Evolutionary conservation across 2,113 vertebrate genomes (phyloP), one percentile per base, ranked within the genome.

Genomic region (Alligator sinensis): DNA sequence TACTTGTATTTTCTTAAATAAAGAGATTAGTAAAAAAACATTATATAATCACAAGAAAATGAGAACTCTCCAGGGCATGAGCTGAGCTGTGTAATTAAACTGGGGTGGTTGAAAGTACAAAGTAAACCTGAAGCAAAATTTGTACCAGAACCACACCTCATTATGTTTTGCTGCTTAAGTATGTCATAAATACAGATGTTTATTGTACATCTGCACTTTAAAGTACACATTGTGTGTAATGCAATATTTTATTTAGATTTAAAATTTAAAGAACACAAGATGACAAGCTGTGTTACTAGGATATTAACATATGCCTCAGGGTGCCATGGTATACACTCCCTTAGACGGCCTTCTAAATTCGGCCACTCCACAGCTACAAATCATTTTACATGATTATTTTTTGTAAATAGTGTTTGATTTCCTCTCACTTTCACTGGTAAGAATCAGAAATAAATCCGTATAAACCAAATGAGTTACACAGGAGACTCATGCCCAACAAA

Each of bases 41-140:
- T 98, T 97, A 97, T 97, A 97, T 91, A 98, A 98, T 98, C 97
- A 96, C 91, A 89, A 96, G 97, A 96, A 98, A 98, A 98, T 98
- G 91, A 94, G 94, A 96, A 95, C 88, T 98, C 96, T 93, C 92
- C 94, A 87, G 97, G 95, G 92, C 93, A 92, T 91, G 93, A 97
- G 97, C 93, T 91, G 97, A 90, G 96, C 95, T 96, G 78, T 95
- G 82, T 96, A 98, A 98, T 98, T 97, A 96, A 47, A 95, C 96
- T 86, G 92, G 66, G 12, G 15, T 96, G 92, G 83, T 97, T 97
- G 86, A 96, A 96, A 97, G 96, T 96, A 95, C 91, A 96, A 96
- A 83, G 82, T 96, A 95, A 97, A 96, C 86, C 83, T 86, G 95
- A 97, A 97, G 93, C 82, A 95, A 90, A 94, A 93, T 76, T 88